Evolutionary conservation across 2,113 vertebrate species (phyloP), one percentile per base, ranked within the genome.

Genomic region (Morone saxatilis): DNA sequence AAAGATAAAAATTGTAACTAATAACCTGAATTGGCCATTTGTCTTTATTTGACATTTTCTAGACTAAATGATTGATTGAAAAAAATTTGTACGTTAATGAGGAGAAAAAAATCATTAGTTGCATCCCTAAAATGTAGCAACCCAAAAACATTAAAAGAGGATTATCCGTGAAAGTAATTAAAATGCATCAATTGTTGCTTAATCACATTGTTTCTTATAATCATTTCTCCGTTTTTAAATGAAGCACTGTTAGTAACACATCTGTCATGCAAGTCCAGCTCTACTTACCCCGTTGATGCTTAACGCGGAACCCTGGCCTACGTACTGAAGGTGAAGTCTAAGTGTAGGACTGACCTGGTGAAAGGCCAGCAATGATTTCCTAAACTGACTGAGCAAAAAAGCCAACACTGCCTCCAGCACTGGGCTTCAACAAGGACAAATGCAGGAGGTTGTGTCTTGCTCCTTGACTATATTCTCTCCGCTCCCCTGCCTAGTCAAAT

Each of bases 81-180:
- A 53, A 25, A 77, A 47, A 12, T 48, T 4, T 20, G 60, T 16
- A 7, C 76, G 53, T 75, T 78, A 78, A 83, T 69, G 45, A 63
- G 56, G 47, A 61, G 4, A 51, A 75, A 67, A 43, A 38, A 62
- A 70, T 59, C 63, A 51, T 80, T 38, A 69, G 20, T 20, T 11
- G 17, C 9, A 65, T 50, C 54, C 10, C 25, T 41, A 20, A 70
- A 65, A 68, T 45, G 5, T 13, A 48, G 0, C 40, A 5, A 7
- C 10, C 47, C 13, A 14, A 12, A 47, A 11, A 71, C 48, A 70
- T 59, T 4, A 9, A 53, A 51, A 6, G 48, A 38, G 8, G 57
- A 61, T 81, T 40, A 78, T 78, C 65, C 9, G 43, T 36, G n/a
- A 41, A 57, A 22, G 63, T 70, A 45, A 75, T 81, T 88, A 68